These are phyloP conservation scores for Clupea harengus DNA, from an alignment of 2,113 vertebrate genomes.

Conservation along the genomic window DNA sequence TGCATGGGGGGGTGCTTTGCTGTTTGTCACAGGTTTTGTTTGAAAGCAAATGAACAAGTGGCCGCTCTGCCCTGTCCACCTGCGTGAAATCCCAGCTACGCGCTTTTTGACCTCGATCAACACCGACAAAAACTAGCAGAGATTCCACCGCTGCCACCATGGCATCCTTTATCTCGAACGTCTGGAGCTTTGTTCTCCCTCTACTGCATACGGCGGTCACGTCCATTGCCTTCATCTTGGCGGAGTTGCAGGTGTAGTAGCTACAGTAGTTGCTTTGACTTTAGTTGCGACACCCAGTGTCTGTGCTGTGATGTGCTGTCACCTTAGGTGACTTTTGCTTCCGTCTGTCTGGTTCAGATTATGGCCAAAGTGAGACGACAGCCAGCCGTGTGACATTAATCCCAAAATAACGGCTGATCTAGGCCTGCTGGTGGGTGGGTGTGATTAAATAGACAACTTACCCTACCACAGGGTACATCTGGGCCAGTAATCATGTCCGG, in stretches of 20 bases:
- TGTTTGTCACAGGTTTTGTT: slow-evolving; percentile 41
- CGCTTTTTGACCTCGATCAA: neutral
- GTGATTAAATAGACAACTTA: no score
- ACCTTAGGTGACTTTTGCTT: no score
- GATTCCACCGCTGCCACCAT: slow-evolving; percentile 32
- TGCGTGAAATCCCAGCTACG: slow-evolving; percentile 5
- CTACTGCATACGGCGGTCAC: slow-evolving; percentile 38
- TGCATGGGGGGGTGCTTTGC: slow-evolving; percentile 45
- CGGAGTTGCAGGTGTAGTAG: slow-evolving; percentile 51
- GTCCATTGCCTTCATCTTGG: slow-evolving; percentile 41
- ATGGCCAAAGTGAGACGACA: no score
- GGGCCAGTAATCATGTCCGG: no score
- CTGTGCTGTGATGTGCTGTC: no score
- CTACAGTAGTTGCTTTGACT: neutral
- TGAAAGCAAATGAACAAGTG: slow-evolving; percentile 52
- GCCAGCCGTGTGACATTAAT: no score
- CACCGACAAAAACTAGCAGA: neutral
- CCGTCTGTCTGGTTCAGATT: no score
- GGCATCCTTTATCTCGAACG: slow-evolving; percentile 44
- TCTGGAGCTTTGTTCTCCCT: slow-evolving; percentile 45
- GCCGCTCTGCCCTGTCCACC: slow-evolving; percentile 26
- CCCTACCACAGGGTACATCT: no score
- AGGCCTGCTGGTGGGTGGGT: no score
- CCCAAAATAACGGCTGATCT: no score
- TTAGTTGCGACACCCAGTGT: no score